Conservation (phyloP, 30 jellyfish, hydroid and myxozoan species). For the Chironex yamaguchii region DNA sequence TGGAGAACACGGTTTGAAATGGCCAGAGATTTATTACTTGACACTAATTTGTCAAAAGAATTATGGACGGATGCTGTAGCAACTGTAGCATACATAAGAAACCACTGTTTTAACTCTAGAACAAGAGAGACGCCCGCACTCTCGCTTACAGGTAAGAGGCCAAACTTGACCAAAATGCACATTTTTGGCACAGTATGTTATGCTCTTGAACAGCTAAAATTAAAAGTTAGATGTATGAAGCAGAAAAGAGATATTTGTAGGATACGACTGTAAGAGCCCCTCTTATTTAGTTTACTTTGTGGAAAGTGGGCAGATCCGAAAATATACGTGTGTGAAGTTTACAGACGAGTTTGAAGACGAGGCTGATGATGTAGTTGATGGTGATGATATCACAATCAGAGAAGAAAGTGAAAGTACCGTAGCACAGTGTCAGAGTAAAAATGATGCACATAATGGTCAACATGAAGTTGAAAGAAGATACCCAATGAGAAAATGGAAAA, state of each 20-base stretch:
- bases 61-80: conserved; percentile 80
- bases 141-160: conserved; percentile 51
- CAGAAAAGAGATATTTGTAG: conserved; percentile 44
- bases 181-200: conserved; percentile 69
- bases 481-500: too few species aligned
- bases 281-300: conserved; percentile 50
- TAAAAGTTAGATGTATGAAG: conserved; percentile 50
- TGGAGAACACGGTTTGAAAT: conserved; percentile 81
- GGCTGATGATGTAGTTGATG: too few species aligned
- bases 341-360: too few species aligned
- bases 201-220: conserved; percentile 15
- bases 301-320: conserved; percentile 23
- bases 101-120: conserved; percentile 58
- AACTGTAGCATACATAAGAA: conserved; percentile 68
- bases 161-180: conserved; percentile 42
- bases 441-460: too few species aligned
- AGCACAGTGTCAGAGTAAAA: too few species aligned
- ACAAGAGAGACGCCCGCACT: conserved; percentile 35
- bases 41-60: conserved; percentile 46
- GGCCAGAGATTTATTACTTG: conserved; percentile 71
- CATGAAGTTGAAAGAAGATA: too few species aligned
- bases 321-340: conserved; percentile 18
- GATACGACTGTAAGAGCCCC: conserved; percentile 68
- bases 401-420: too few species aligned
- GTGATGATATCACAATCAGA: too few species aligned